Conservation (phyloP, 2,797 vertebrate genomes). For the Pseudochirops cupreus region DNA sequence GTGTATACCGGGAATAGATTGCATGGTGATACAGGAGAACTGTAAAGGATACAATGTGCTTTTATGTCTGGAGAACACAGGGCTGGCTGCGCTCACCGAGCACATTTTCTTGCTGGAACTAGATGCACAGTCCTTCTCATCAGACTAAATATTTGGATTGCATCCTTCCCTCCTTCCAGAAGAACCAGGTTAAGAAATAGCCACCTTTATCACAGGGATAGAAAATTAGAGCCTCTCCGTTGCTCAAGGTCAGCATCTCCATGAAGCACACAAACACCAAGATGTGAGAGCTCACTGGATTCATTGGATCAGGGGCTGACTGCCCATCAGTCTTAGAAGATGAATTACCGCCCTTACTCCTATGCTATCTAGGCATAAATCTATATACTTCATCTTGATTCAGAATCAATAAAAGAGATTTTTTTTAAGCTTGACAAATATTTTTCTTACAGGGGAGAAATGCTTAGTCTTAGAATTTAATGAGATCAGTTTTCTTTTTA, state of each 20-base stretch:
- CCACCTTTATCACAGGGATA: neutral
- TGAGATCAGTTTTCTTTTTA: constrained; percentile 36
- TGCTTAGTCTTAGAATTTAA: neutral
- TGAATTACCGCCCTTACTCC: neutral
- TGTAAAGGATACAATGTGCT: neutral
- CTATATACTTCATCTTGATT: constrained; percentile 4
- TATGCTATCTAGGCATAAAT: neutral
- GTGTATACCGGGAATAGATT: neutral
- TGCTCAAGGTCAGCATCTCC: neutral
- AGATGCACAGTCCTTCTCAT: neutral
- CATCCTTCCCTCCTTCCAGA: neutral
- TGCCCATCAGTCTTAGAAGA: neutral
- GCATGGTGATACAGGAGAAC: neutral
- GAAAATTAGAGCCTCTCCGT: neutral
- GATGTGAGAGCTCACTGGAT: neutral
- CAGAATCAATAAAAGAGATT: constrained; percentile 34
- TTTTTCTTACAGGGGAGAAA: neutral
- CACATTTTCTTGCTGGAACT: neutral
- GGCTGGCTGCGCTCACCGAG: neutral
- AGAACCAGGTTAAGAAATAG: neutral
- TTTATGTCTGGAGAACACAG: neutral
- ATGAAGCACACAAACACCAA: neutral
- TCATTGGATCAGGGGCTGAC: neutral
- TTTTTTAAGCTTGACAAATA: constrained; percentile 38
- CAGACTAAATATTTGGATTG: neutral